Conservation (phyloP, 1,140 invertebrate species). For the Euwallacea similis region DNA sequence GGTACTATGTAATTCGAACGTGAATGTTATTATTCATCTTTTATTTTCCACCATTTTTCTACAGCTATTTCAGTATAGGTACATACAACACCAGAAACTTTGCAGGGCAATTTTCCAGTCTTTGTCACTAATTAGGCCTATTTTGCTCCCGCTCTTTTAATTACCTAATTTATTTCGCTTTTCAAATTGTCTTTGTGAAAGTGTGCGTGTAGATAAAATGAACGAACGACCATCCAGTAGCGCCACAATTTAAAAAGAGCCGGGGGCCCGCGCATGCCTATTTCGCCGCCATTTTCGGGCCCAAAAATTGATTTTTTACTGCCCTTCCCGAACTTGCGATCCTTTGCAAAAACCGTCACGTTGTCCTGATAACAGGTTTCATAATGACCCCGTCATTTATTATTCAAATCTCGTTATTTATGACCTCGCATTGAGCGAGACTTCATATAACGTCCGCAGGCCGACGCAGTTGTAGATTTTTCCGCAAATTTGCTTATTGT, state of each 20-base stretch:
- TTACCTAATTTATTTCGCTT: constrained; percentile 16
- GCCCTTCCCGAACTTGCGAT: constrained; percentile 44
- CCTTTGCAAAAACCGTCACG: constrained; percentile 44
- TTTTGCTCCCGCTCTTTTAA: constrained; percentile 11
- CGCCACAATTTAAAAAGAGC: constrained; percentile 17
- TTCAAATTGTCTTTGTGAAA: constrained; percentile 12
- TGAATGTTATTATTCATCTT: too few relatives aligned
- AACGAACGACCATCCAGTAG: neutral
- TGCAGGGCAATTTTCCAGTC: neutral
- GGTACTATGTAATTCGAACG: too few relatives aligned
- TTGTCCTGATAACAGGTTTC: constrained; percentile 47
- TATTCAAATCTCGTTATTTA: constrained; percentile 45
- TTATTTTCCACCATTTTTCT: too few relatives aligned
- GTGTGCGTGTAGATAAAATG: constrained; percentile 21
- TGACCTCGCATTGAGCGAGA: constrained; percentile 36
- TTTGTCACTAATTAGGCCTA: neutral
- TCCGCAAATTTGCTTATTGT: constrained; percentile 38
- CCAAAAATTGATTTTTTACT: constrained; percentile 47
- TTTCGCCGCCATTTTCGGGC: constrained; percentile 10
- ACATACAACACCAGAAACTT: neutral
- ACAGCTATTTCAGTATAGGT: too few relatives aligned
- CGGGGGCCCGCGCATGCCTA: constrained; percentile 29
- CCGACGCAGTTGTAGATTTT: constrained; percentile 34
- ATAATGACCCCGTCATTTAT: constrained; percentile 47
- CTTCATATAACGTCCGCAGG: constrained; percentile 29